These are phyloP conservation scores for Physella acuta DNA, from an alignment of 1,140 invertebrate species.

Conservation along the genomic window DNA sequence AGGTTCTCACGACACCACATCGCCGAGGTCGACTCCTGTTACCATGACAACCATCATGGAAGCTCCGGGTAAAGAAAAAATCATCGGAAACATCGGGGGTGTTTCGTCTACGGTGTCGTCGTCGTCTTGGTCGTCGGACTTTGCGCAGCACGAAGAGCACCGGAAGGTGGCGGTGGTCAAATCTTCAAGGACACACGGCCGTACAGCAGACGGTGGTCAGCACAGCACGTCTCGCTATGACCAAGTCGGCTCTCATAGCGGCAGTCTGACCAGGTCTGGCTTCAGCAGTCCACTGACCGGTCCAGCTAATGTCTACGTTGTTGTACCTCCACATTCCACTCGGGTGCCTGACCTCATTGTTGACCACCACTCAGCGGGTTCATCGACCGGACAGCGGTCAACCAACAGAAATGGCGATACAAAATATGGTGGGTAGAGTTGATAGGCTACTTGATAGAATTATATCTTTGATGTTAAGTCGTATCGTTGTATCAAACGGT, in stretches of 20 bases:
- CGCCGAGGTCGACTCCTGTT: neutral
- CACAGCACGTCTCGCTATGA: neutral
- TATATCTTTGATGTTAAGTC: too few species aligned
- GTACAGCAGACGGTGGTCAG: neutral
- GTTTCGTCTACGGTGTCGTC: too few species aligned
- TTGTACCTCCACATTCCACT: neutral
- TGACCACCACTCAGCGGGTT: neutral
- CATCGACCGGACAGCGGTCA: neutral
- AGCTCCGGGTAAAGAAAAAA: neutral
- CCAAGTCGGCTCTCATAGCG: neutral
- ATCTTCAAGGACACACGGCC: constrained; percentile 1
- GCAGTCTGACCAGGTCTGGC: neutral
- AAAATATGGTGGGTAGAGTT: neutral
- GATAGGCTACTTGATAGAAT: too few species aligned
- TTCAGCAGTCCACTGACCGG: neutral
- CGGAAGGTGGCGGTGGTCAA: neutral
- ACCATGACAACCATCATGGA: constrained; percentile 3
- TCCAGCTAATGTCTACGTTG: constrained; percentile 6
- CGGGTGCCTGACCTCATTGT: constrained; percentile 10
- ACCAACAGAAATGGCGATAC: neutral
- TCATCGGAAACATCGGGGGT: too few species aligned
- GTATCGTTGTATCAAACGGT: too few species aligned
- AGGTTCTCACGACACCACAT: neutral
- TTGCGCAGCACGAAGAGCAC: neutral
- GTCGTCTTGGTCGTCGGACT: too few species aligned